Evolutionary conservation across 30 jellyfish, hydroid and myxozoan species (phyloP).

Genomic region (Pseudorhiza aurosa): DNA sequence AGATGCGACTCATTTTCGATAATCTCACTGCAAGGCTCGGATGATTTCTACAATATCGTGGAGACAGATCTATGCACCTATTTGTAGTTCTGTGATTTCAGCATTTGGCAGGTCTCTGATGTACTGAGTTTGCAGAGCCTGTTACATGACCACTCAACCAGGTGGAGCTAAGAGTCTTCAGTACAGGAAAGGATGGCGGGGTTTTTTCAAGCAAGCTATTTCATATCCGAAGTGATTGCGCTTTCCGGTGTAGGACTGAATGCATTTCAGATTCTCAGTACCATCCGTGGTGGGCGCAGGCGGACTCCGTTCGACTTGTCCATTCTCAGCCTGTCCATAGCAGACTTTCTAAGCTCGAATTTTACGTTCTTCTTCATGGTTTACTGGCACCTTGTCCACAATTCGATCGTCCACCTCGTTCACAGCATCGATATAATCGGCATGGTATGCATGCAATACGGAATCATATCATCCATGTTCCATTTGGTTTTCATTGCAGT

Average conservation of each 20-base stretch:
- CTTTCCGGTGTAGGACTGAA: not conserved
- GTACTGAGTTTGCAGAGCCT: too few species aligned
- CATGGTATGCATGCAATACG: not conserved
- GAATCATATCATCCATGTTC: not conserved
- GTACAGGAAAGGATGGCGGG: not conserved
- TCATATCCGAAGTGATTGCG: conserved; percentile 11
- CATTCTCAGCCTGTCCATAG: conserved; percentile 20
- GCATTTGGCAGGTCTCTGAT: too few species aligned
- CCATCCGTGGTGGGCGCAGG: not conserved
- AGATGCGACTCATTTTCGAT: too few species aligned
- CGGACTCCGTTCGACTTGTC: conserved; percentile 5
- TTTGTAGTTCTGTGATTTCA: too few species aligned
- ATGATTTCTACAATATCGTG: too few species aligned
- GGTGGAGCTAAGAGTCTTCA: too few species aligned
- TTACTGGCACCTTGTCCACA: conserved; percentile 9
- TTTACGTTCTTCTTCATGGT: not conserved
- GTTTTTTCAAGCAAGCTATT: conserved; percentile 26
- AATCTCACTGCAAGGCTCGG: too few species aligned
- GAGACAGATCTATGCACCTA: too few species aligned
- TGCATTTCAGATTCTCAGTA: not conserved
- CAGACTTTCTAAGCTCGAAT: conserved; percentile 21
- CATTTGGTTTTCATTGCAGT: not conserved
- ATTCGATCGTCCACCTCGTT: not conserved
- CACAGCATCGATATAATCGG: not conserved
- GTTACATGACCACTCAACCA: too few species aligned